Evolutionary conservation across 2,888 invertebrate genomes (phyloP).

Genomic region (Eristalis arbustorum): DNA sequence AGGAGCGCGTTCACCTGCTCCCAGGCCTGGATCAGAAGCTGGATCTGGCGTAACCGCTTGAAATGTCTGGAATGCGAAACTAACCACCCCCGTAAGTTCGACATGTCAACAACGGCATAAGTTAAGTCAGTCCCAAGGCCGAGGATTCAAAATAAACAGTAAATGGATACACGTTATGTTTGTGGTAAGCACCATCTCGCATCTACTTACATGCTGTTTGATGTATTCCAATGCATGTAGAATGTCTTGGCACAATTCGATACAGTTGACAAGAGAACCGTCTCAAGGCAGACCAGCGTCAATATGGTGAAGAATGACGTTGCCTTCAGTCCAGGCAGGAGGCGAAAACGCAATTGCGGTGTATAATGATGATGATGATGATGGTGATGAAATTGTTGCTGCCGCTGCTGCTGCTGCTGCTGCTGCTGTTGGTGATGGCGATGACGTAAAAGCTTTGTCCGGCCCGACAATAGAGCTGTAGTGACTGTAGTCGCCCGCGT

Average conservation of each 20-base stretch:
- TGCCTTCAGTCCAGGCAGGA: conserved; percentile 77
- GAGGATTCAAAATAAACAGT: too few relatives aligned
- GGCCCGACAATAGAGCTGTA: conserved; percentile 20
- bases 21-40: too few relatives aligned
- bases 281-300: conserved; percentile 82
- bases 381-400: conserved; percentile 35
- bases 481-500: conserved; percentile 2
- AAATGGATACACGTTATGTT: neutral
- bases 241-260: conserved; percentile 90
- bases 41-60: too few relatives aligned
- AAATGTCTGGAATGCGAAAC: too few relatives aligned
- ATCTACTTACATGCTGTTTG: conserved; percentile 86
- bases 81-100: neutral
- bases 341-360: conserved; percentile 75
- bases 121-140: neutral
- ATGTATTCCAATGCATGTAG: conserved; percentile 94
- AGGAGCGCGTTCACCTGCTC: too few relatives aligned
- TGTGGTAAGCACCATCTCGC: neutral
- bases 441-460: conserved; percentile 45
- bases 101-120: conserved; percentile 30
- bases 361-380: conserved; percentile 60
- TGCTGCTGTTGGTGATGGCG: conserved; percentile 40
- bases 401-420: conserved; percentile 38
- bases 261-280: conserved; percentile 82
- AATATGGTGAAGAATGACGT: conserved; percentile 82